Conservation (phyloP, 2,797 vertebrate genomes). For the Coracias cyanogaster region DNA sequence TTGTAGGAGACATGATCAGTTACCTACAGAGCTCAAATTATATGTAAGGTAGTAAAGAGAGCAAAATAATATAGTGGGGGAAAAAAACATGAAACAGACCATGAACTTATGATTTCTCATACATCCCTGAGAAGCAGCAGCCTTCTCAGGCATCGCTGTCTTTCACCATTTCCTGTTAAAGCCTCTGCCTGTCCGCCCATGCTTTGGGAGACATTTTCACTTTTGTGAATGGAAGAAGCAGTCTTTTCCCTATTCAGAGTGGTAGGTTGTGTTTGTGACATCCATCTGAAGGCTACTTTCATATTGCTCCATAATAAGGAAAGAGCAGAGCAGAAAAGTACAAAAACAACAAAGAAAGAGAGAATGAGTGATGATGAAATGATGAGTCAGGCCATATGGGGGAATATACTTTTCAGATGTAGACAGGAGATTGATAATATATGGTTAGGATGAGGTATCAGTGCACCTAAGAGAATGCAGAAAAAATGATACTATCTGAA, state of each 20-base stretch:
- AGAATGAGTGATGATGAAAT: background rate
- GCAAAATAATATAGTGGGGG: background rate
- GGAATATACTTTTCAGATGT: background rate
- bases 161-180: background rate
- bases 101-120: background rate
- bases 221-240: background rate
- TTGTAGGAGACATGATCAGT: background rate
- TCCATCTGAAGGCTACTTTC: background rate
- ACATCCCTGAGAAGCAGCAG: background rate
- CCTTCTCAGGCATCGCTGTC: background rate
- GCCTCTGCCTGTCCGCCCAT: background rate
- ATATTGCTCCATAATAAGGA: background rate
- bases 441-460: background rate
- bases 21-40: background rate
- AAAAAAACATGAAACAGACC: background rate
- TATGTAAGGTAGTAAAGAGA: background rate
- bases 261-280: background rate
- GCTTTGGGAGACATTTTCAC: background rate
- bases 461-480: background rate
- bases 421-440: background rate
- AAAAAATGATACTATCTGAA: constrained; percentile 14
- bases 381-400: background rate
- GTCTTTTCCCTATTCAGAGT: background rate
- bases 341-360: background rate
- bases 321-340: background rate